Evolutionary conservation across 2,113 vertebrate genomes (phyloP), one percentile per base, ranked within the genome.

Genomic region (Hydrolagus affinis): DNA sequence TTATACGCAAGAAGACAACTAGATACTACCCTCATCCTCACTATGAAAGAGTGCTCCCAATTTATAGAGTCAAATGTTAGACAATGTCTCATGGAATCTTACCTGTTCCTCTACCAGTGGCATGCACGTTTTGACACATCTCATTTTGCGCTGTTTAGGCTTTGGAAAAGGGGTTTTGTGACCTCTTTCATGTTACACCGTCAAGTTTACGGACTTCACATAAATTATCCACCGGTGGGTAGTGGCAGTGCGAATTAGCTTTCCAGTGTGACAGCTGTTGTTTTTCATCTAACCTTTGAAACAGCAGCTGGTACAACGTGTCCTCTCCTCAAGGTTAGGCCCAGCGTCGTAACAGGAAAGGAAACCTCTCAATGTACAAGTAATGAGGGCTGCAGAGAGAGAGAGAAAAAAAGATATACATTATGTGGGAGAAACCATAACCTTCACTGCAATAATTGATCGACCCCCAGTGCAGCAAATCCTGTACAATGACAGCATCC

Each of bases 211-310:
- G 30, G 25, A 32, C 78, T 66, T 66, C 32, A 62, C 78, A 83
- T 83, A 83, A 64, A 83, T 83, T 30, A 68, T 30, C 23, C 28
- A 21, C 62, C 30, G 60, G 78, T 60, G 66, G 78, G 62, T 83
- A 83, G 78, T 68, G 28, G 78, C 60, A 32, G 32, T 68, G 78
- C 78, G n/a, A 83, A 83, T 83, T 83, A 83, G 62, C 78, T 66
- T 66, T 68, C 78, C 78, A 66, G 8, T 83, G 66, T 83, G 78
- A 83, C 78, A 83, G 78, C 78, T 83, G 78, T 66, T 83, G 78
- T 83, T 83, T 83, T 66, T 32, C 62, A 28, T 83, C 60, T 83
- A 83, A 83, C 78, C 78, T 83, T 83, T 83, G 78, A 66, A 66
- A 83, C 23, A 83, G 62, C 78, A 83, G 78, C 78, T 68, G 78